Conservation (phyloP, 2,113 vertebrate genomes). For the Turnix velox region DNA sequence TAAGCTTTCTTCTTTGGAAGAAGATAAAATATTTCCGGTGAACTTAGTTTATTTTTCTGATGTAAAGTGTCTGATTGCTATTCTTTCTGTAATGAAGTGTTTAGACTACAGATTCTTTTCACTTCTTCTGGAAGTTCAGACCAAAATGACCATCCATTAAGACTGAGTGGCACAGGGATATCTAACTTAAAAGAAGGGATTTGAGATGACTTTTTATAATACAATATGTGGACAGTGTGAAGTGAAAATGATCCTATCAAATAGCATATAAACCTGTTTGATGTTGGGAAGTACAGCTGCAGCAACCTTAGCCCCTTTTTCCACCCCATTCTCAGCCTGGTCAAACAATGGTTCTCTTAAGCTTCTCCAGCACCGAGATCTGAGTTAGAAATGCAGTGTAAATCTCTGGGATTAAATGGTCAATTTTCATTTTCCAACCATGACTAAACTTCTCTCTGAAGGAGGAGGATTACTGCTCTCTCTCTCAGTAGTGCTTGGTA, state of each 20-base stretch:
- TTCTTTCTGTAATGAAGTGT: background rate
- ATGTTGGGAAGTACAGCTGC: conserved; percentile 14
- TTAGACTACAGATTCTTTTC: background rate
- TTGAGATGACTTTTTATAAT: background rate
- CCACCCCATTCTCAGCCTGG: background rate
- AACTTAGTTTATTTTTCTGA: background rate
- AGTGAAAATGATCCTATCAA: background rate
- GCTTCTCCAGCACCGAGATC: background rate
- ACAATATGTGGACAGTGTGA: accelerated
- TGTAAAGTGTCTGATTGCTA: background rate
- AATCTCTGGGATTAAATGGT: conserved; percentile 62
- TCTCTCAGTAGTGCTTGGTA: background rate
- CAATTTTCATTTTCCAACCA: conserved; percentile 52
- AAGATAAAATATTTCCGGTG: background rate
- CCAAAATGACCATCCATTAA: background rate
- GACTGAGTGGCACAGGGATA: background rate
- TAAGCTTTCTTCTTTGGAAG: background rate
- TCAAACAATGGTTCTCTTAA: conserved; percentile 37
- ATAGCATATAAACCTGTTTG: background rate
- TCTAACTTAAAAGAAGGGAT: background rate
- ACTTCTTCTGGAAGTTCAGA: background rate
- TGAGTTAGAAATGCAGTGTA: conserved; percentile 53
- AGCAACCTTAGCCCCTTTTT: conserved; percentile 20
- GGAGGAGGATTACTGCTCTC: background rate
- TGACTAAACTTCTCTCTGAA: conserved; percentile 48